Percentiles rank a stretch among this genome's conserved stretches.
phyloP scores from a whole-genome alignment of 2,797 vertebrate species.

The Taeniopygia guttata region DNA sequence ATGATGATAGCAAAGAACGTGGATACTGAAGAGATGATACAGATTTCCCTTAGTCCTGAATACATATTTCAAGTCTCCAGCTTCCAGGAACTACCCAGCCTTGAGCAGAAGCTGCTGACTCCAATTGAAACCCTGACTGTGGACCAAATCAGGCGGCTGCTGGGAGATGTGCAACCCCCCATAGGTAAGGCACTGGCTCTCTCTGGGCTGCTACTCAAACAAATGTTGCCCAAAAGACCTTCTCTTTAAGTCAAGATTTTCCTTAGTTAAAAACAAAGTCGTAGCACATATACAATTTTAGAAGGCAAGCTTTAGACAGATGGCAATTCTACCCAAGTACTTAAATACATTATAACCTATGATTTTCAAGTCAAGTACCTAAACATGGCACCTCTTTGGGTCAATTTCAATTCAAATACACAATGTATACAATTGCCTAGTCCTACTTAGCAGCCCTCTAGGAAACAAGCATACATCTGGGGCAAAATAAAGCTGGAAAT shows the following conservation, averaged over 20 bases:
- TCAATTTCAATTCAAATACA: neutral
- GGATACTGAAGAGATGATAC: constrained; percentile 75
- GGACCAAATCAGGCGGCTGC: constrained; percentile 76
- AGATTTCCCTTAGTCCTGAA: constrained; percentile 84
- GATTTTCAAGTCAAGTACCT: neutral
- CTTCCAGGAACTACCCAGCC: constrained; percentile 85
- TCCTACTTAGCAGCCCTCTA: neutral
- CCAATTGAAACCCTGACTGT: constrained; percentile 83
- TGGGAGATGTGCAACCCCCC: constrained; percentile 16
- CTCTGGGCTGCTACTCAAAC: neutral
- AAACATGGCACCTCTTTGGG: neutral
- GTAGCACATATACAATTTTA: neutral
- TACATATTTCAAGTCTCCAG: constrained; percentile 84
- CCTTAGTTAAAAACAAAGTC: neutral
- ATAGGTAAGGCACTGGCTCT: constrained; percentile 33
- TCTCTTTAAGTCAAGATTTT: neutral
- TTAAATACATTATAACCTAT: neutral
- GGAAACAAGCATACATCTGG: neutral
- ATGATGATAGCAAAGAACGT: constrained; percentile 83
- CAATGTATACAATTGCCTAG: neutral
- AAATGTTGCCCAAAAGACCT: neutral
- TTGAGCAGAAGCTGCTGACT: constrained; percentile 83
- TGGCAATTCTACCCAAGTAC: neutral
- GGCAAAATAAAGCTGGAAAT: neutral
- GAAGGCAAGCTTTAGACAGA: neutral